Evolutionary conservation across 1,140 invertebrate genomes (phyloP).

Genomic region (Anthonomus grandis): DNA sequence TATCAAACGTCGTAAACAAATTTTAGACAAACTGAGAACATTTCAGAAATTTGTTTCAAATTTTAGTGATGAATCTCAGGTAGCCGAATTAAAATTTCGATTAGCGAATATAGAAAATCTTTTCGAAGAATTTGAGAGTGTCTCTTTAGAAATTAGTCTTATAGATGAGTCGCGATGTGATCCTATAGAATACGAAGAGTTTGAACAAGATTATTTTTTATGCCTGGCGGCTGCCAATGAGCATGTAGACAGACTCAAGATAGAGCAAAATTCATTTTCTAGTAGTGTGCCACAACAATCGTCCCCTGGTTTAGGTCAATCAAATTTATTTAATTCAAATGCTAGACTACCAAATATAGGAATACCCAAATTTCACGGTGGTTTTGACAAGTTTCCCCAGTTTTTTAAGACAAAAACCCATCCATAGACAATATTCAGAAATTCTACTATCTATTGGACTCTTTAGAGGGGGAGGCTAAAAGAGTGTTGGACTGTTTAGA

Average conservation of each 20-base stretch:
- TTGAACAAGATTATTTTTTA: background rate
- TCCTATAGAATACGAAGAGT: background rate
- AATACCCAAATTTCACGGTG: background rate
- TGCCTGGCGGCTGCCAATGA: background rate
- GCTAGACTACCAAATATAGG: too few relatives aligned
- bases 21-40: too few relatives aligned
- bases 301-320: too few relatives aligned
- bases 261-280: background rate
- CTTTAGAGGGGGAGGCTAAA: background rate
- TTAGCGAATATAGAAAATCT: background rate
- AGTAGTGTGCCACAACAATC: background rate
- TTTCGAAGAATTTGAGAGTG: too few relatives aligned
- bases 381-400: background rate
- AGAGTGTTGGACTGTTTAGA: conserved; percentile 2
- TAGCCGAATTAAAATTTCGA: background rate
- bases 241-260: background rate
- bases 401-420: background rate
- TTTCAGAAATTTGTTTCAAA: background rate
- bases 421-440: background rate
- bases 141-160: too few relatives aligned
- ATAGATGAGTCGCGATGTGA: background rate
- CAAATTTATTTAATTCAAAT: too few relatives aligned
- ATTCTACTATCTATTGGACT: background rate
- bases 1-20: too few relatives aligned
- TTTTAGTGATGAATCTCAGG: background rate